phyloP scores from a whole-genome alignment of 2,113 vertebrate genomes.

The Verasper variegatus region DNA sequence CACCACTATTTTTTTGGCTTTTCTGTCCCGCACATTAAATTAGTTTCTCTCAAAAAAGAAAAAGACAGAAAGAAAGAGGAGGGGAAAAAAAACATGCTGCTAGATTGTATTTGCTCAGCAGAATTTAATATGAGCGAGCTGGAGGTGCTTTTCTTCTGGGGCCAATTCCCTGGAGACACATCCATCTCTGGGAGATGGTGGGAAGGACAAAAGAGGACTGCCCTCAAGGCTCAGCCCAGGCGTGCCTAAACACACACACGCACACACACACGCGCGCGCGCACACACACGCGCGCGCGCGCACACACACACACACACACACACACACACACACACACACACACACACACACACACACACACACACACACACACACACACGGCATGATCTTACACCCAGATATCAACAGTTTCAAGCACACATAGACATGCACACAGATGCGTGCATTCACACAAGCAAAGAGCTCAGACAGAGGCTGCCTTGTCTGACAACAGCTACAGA shows the following conservation, averaged over 20 bases:
- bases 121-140: conserved; percentile 82
- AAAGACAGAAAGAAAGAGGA: not conserved
- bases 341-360: too few relatives aligned
- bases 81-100: conserved; percentile 46
- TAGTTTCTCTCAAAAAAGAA: conserved; percentile 57
- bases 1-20: conserved; percentile 10
- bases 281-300: not conserved
- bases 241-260: conserved; percentile 64
- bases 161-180: conserved; percentile 82
- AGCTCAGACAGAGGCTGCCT: conserved; percentile 79
- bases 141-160: conserved; percentile 80
- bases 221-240: conserved; percentile 70
- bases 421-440: conserved; percentile 55
- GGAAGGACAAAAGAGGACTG: conserved; percentile 80
- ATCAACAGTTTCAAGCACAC: conserved; percentile 73
- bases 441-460: conserved; percentile 70
- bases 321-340: too few relatives aligned
- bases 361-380: not conserved
- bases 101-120: conserved; percentile 84
- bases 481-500: conserved; percentile 79
- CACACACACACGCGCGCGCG: conserved; percentile 17
- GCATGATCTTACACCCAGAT: conserved; percentile 55
- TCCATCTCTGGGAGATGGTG: conserved; percentile 81
- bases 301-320: too few relatives aligned
- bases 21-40: conserved; percentile 52